Percentiles rank a stretch among this genome's conserved stretches.
Evolutionary conservation across 2,113 vertebrate genomes (phyloP).

Genomic region (Hypocryptadius cinnamomeus): DNA sequence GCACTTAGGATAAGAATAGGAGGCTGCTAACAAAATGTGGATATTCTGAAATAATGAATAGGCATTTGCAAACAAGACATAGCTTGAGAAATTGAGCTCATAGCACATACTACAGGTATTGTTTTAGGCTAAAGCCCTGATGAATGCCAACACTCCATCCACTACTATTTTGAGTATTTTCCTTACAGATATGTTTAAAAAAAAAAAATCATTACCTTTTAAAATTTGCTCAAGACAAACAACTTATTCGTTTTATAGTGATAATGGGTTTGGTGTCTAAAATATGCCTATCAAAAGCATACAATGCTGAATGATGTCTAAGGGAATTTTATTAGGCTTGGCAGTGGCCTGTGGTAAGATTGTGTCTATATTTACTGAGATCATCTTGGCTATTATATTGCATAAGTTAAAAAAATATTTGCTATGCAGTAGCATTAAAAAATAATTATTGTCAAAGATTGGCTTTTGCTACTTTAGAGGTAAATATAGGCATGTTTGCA

Average conservation of each 20-base stretch:
- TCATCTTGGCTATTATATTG: not conserved
- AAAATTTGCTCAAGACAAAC: not conserved
- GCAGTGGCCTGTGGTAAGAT: not conserved
- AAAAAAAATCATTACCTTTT: not conserved
- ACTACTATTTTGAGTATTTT: not conserved
- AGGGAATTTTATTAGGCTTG: not conserved
- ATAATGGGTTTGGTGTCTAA: not conserved
- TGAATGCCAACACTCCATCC: not conserved
- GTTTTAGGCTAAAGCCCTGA: not conserved
- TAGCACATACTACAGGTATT: not conserved
- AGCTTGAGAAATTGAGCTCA: not conserved
- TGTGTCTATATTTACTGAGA: not conserved
- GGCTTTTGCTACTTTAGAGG: not conserved
- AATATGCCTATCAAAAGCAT: not conserved
- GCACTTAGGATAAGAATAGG: not conserved
- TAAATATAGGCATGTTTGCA: not conserved
- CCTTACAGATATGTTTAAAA: not conserved
- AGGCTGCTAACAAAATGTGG: not conserved
- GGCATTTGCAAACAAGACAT: not conserved
- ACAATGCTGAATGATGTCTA: not conserved
- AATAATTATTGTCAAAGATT: not conserved
- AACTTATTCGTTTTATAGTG: not conserved
- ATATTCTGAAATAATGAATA: not conserved
- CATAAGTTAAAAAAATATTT: not conserved
- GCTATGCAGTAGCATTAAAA: not conserved